A percentile compares a stretch with the other conserved stretches of the same genome.
Conservation (phyloP, 2,888 invertebrate genomes). For the Rhyacophila evoluta region DNA sequence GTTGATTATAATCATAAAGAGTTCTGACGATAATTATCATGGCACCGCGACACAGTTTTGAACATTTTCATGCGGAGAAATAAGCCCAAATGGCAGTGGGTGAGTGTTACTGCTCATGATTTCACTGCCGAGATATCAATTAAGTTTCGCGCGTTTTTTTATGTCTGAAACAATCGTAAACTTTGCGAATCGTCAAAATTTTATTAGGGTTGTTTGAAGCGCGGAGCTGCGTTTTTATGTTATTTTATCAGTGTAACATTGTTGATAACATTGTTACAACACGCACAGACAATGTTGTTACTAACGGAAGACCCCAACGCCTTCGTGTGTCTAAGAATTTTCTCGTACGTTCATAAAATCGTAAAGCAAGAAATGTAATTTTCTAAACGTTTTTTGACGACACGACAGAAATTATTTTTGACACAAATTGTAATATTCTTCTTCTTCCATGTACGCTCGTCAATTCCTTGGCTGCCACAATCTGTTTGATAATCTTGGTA, state of each 20-base stretch:
- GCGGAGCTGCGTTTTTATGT: not conserved
- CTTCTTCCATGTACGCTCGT: too few species aligned
- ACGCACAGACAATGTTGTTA: not conserved
- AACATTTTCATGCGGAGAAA: not conserved
- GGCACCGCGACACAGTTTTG: not conserved
- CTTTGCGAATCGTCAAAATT: constrained; percentile 22
- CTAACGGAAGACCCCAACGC: too few species aligned
- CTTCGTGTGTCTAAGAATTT: too few species aligned
- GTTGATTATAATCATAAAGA: not conserved
- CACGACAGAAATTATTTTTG: too few species aligned
- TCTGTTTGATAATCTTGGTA: too few species aligned
- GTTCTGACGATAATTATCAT: not conserved
- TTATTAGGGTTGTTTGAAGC: constrained; percentile 18
- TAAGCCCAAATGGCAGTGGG: not conserved
- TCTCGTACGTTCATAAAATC: too few species aligned
- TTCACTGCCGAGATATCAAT: constrained; percentile 3
- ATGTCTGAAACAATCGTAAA: not conserved
- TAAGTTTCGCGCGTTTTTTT: constrained; percentile 12
- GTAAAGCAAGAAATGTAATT: too few species aligned
- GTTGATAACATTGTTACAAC: not conserved
- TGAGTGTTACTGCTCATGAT: not conserved
- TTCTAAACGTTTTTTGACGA: too few species aligned
- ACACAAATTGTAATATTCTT: too few species aligned
- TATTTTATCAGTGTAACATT: not conserved
- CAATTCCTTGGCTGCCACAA: too few species aligned